A percentile compares a stretch with the other conserved stretches of the same genome.
Evolutionary conservation across 37 sponge, comb jelly and placozoan genomes (phyloP).

Genomic region (Crambe crambe): DNA sequence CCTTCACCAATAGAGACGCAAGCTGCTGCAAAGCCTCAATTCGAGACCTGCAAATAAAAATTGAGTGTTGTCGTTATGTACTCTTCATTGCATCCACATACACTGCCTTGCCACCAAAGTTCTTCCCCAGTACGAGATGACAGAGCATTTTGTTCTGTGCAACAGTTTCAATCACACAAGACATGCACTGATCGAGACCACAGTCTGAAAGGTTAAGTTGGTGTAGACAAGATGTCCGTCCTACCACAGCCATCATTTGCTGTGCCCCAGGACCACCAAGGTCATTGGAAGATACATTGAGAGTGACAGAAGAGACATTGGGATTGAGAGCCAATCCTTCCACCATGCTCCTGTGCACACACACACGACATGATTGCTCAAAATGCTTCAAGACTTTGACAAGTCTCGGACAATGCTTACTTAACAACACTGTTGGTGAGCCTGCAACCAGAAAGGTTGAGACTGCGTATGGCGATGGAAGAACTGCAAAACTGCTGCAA

Average conservation of each 20-base stretch:
- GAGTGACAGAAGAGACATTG: slow-evolving; percentile 32
- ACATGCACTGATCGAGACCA: slow-evolving; percentile 22
- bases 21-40: slow-evolving; percentile 25
- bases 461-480: slow-evolving; percentile 53
- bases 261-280: slow-evolving; percentile 15
- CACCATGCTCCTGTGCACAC: slow-evolving; percentile 47
- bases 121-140: slow-evolving; percentile 68
- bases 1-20: slow-evolving; percentile 21
- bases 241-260: slow-evolving; percentile 12
- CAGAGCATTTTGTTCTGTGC: slow-evolving; percentile 32
- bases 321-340: slow-evolving; percentile 72
- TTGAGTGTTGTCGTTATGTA: background rate
- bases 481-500: slow-evolving; percentile 72
- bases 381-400: background rate
- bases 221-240: slow-evolving; percentile 24
- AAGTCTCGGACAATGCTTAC: slow-evolving; percentile 26
- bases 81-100: slow-evolving; percentile 1
- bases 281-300: slow-evolving; percentile 67
- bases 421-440: slow-evolving; percentile 35
- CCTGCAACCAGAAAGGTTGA: slow-evolving; percentile 55
- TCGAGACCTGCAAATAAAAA: slow-evolving; percentile 11
- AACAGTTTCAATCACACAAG: slow-evolving; percentile 25
- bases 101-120: slow-evolving; percentile 64
- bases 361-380: background rate
- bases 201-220: slow-evolving; percentile 47